Evolutionary conservation across 2,888 invertebrate genomes (phyloP), one percentile per base, ranked within the genome.

Genomic region (Suillia variegata): DNA sequence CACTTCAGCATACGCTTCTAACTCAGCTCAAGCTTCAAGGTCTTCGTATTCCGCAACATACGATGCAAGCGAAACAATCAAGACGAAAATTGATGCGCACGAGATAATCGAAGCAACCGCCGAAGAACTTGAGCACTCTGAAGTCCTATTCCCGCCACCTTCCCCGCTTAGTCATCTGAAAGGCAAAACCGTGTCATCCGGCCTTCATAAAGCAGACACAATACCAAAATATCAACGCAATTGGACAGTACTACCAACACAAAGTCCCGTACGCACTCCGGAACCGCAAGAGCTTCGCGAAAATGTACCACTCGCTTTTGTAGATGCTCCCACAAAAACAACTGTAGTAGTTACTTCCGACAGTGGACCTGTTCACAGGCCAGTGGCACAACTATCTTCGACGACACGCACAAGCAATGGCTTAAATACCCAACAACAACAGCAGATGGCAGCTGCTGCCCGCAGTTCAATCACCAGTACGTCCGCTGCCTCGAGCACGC

Each of bases 141-240:
- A 74, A 55, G 67, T 75, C 21, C 71, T 75, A 2, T 80, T 78
- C 54, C 80, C 82, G 42, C 79, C 81, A 65, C 77, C 81, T 62
- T 79, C 78, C 68, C 80, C 81, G 68, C 73, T 80, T 55, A 78
- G 77, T 63, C 78, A 79, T 58, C 71, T 77, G 12, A 76, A 77
- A 61, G 70, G 70, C 57, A 80, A 77, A 66, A 62, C 74, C 68
- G 68, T 76, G 56, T 82, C 84, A 69, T 85, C 86, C 57, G 86
- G 86, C 59, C 82, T 89, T 65, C 87, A 87, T 60, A 87, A 85
- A 79, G 85, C 88, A 17, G 87, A 87, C 67, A 83, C 82, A 72
- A 85, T 89, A 73, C 89, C 89, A 8, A 82, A 85, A 58, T 89
- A 89, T 75, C 89, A 89, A 80, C 85, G 85, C 76, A 85, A 87